Evolutionary conservation across 2,113 vertebrate species (phyloP), one percentile per base, ranked within the genome.

Genomic region (Colistium nudipinnis): DNA sequence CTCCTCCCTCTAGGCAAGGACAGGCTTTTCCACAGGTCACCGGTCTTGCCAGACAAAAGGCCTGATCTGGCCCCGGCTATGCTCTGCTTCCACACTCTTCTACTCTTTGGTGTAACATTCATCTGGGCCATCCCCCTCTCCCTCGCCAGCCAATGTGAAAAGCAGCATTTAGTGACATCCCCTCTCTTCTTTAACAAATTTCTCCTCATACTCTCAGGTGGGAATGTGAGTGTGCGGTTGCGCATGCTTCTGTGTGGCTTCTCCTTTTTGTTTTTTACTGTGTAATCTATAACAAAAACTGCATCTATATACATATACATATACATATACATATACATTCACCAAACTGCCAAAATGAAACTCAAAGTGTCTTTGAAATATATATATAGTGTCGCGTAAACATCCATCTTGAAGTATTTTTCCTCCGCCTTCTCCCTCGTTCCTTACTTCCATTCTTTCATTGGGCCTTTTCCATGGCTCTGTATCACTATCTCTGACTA

Each of bases 21-120:
- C 73, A 85, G 77, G 71, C 72, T 81, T 89, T 88, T 84, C 80
- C 78, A 87, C 86, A 85, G 87, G 90, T 91, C 86, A 84, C 64
- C 78, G 83, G 31, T 85, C 52, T n/a, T 78, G 78, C 76, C 78
- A 75, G 82, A 81, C 76, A 84, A 88, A 87, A 72, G 74, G 51
- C 76, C 85, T 67, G 81, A 83, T 80, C 59, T 19, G 4, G 51
- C 52, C 41, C 24, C 76, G 9, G 35, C 47, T 70, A 66, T 43
- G 3, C 62, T 79, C 65, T 27, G 39, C 78, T 35, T 48, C 74
- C 74, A 12, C 60, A 11, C 73, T 76, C 38, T 43, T 73, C 76
- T 69, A 20, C 76, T 86, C 77, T 38, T 25, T 57, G 70, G 66
- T 85, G 87, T 86, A 90, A 89, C 80, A 79, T 74, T 82, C 88